Percentiles rank a stretch among this genome's conserved stretches.
phyloP scores from a whole-genome alignment of 2,888 invertebrate species.

The Harpagoxenus sublaevis region DNA sequence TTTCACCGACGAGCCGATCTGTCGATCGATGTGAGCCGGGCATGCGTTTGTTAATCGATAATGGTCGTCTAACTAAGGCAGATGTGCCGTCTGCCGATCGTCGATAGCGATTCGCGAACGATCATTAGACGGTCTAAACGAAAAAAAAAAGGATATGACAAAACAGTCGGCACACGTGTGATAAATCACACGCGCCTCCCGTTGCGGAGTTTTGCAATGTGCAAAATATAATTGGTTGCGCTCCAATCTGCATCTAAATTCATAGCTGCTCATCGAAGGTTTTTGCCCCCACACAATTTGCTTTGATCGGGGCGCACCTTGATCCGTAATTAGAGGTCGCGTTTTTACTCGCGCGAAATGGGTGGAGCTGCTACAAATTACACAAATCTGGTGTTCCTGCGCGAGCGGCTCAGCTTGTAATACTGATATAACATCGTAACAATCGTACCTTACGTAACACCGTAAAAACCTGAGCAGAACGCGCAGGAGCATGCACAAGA shows the following conservation, averaged over 20 bases:
- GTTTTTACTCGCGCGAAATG: slow-evolving; percentile 24
- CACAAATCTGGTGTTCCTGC: slow-evolving; percentile 10
- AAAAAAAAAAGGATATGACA: slow-evolving; percentile 55
- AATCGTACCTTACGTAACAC: not conserved
- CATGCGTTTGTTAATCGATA: slow-evolving; percentile 31
- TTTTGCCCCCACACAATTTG: slow-evolving; percentile 19
- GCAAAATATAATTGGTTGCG: slow-evolving; percentile 68
- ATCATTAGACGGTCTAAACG: slow-evolving; percentile 69
- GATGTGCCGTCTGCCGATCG: slow-evolving; percentile 59
- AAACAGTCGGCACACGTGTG: slow-evolving; percentile 65
- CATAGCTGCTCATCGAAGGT: slow-evolving; percentile 42
- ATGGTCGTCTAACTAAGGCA: slow-evolving; percentile 34
- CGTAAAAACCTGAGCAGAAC: not conserved
- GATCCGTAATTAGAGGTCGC: slow-evolving; percentile 45
- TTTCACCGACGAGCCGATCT: not conserved
- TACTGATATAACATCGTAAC: slow-evolving; percentile 7
- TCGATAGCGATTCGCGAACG: slow-evolving; percentile 73
- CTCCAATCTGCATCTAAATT: slow-evolving; percentile 74
- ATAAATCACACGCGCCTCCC: slow-evolving; percentile 77
- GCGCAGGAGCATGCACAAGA: not conserved
- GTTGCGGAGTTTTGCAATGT: slow-evolving; percentile 64
- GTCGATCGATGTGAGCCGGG: slow-evolving; percentile 3
- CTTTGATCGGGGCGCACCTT: slow-evolving; percentile 1
- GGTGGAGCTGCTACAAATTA: slow-evolving; percentile 25
- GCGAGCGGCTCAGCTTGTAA: not conserved